These are phyloP conservation scores for Heliconius cydno DNA, from an alignment of 2,888 invertebrate species.

Conservation along the genomic window DNA sequence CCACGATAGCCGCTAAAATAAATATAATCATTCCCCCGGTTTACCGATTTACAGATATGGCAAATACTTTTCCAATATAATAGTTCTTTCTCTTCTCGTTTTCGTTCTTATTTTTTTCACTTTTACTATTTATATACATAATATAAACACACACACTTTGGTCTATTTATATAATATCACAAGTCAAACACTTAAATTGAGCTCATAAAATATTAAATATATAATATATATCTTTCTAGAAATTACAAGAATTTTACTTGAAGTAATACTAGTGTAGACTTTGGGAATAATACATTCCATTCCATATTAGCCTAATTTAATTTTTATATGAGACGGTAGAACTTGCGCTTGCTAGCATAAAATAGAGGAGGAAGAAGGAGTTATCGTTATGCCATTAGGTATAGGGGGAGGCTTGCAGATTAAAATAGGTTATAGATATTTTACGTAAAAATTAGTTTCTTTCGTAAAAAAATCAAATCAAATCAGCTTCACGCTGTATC, in stretches of 20 bases:
- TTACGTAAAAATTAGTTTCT: background rate
- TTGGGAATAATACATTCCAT: background rate
- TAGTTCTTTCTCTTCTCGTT: too few species aligned
- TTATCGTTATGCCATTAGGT: background rate
- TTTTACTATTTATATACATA: too few species aligned
- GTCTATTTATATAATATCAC: background rate
- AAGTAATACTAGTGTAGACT: background rate
- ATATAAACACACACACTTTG: background rate
- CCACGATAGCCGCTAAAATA: background rate
- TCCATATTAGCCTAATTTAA: conserved; percentile 1
- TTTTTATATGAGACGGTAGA: background rate
- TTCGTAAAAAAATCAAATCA: background rate
- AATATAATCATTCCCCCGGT: background rate
- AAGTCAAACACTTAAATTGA: background rate
- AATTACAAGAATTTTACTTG: background rate
- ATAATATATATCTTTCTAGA: background rate
- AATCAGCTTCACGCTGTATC: background rate
- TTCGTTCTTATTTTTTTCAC: too few species aligned
- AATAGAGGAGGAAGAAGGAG: background rate
- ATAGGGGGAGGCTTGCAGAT: background rate
- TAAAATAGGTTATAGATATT: background rate
- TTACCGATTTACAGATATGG: background rate
- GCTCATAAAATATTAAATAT: background rate
- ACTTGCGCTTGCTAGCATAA: background rate
- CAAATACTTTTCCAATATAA: background rate